Percentiles rank a stretch among this genome's conserved stretches.
phyloP scores from a whole-genome alignment of 35 echinoderm and acorn worm species.

The Ophiothrix spiculata region DNA sequence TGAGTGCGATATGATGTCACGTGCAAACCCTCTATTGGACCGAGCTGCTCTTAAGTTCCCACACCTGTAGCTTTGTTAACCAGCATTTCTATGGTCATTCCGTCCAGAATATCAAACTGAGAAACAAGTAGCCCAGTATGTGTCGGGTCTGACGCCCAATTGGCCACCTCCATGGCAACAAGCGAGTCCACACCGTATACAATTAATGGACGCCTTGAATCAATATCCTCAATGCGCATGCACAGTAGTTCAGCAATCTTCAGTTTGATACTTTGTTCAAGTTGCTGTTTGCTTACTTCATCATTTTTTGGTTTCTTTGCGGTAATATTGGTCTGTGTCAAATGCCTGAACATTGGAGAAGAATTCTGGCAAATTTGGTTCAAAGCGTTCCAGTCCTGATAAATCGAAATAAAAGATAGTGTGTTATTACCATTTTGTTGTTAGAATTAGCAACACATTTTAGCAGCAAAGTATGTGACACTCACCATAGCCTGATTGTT shows the following conservation, averaged over 20 bases:
- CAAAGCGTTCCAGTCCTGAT: slow-evolving; percentile 19
- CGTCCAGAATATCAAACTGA: slow-evolving; percentile 23
- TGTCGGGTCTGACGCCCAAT: slow-evolving; percentile 12
- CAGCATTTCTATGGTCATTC: slow-evolving; percentile 20
- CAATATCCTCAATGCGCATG: slow-evolving; percentile 22
- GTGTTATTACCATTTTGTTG: no score
- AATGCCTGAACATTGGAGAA: slow-evolving; percentile 18
- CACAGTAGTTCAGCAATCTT: slow-evolving; percentile 37
- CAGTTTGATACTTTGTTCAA: slow-evolving; percentile 29
- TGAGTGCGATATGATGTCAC: no score
- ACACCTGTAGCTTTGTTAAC: slow-evolving; percentile 6
- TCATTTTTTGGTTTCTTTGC: not conserved
- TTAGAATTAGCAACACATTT: no score
- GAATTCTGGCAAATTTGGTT: slow-evolving; percentile 25
- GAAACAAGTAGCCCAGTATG: slow-evolving; percentile 21
- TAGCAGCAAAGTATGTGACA: no score
- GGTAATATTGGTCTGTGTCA: slow-evolving; percentile 1
- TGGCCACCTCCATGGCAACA: slow-evolving; percentile 31
- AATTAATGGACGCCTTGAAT: slow-evolving; percentile 18
- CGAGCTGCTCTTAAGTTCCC: no score
- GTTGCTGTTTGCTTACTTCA: not conserved
- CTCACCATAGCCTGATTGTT: no score
- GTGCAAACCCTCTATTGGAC: no score
- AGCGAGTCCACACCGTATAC: slow-evolving; percentile 35
- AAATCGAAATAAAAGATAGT: no score